Evolutionary conservation across 1,140 invertebrate genomes (phyloP).

Genomic region (Eriosoma lanigerum): DNA sequence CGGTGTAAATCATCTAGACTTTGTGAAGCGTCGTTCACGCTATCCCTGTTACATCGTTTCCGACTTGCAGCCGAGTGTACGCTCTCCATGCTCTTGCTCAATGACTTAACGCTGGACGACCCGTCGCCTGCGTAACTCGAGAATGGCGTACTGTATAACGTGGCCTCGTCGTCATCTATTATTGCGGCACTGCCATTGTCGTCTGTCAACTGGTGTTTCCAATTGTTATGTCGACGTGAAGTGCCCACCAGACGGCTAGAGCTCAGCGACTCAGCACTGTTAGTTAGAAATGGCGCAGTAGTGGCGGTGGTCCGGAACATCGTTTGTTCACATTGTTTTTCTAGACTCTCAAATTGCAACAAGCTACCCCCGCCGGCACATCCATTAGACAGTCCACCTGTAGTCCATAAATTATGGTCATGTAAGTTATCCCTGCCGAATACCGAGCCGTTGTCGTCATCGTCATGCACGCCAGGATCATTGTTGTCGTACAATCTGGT

Average conservation of each 20-base stretch:
- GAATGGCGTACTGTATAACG: slow-evolving; percentile 53
- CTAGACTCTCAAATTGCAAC: slow-evolving; percentile 77
- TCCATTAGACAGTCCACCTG: background rate
- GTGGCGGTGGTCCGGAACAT: slow-evolving; percentile 56
- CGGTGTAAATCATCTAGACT: slow-evolving; percentile 54
- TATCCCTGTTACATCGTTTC: slow-evolving; percentile 44
- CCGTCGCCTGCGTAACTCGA: slow-evolving; percentile 56
- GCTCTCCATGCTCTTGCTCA: slow-evolving; percentile 53
- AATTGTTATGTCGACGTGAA: slow-evolving; percentile 48
- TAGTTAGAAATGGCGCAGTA: slow-evolving; percentile 53
- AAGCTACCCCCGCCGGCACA: slow-evolving; percentile 62
- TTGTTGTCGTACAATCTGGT: slow-evolving; percentile 55
- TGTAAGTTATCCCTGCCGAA: slow-evolving; percentile 46
- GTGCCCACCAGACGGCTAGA: slow-evolving; percentile 21
- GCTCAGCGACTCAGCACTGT: slow-evolving; percentile 46
- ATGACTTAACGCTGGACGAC: slow-evolving; percentile 55
- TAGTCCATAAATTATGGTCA: background rate
- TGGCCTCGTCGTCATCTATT: slow-evolving; percentile 55
- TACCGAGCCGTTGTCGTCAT: slow-evolving; percentile 57
- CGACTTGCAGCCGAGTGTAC: slow-evolving; percentile 55
- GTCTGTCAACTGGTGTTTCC: slow-evolving; percentile 55
- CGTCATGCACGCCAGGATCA: slow-evolving; percentile 59
- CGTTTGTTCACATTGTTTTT: slow-evolving; percentile 63
- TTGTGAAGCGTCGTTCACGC: slow-evolving; percentile 54
- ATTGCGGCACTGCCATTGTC: slow-evolving; percentile 50